Conservation (phyloP, 2,888 invertebrate genomes). For the Vesta saturnalis region DNA sequence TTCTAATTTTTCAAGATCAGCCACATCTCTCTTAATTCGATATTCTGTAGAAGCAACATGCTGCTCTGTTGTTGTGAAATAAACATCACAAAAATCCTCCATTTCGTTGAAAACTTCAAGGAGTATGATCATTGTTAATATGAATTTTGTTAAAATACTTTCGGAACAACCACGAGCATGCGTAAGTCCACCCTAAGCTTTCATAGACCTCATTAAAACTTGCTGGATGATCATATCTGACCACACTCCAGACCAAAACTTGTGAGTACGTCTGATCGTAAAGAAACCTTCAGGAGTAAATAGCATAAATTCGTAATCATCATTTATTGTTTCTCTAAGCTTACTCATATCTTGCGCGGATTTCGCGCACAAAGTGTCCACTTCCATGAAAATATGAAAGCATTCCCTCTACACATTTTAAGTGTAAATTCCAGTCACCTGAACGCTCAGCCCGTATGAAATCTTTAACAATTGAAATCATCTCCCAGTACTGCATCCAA, state of each 20-base stretch:
- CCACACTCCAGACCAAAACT: constrained; percentile 30
- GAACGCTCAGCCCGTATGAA: constrained; percentile 50
- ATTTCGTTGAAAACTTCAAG: constrained; percentile 44
- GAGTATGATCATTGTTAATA: constrained; percentile 45
- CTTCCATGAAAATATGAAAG: constrained; percentile 40
- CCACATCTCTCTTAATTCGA: constrained; percentile 50
- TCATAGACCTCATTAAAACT: constrained; percentile 23
- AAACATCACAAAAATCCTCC: constrained; percentile 46
- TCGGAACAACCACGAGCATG: constrained; percentile 46
- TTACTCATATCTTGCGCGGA: constrained; percentile 47
- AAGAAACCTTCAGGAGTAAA: constrained; percentile 42
- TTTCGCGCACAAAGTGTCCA: constrained; percentile 50
- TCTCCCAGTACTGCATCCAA: constrained; percentile 41
- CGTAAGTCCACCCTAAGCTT: constrained; percentile 46
- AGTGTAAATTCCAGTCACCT: constrained; percentile 50
- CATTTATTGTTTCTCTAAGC: constrained; percentile 41
- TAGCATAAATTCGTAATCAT: constrained; percentile 42
- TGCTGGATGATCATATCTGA: constrained; percentile 18
- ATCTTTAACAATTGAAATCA: constrained; percentile 46
- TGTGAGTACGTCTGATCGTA: constrained; percentile 17
- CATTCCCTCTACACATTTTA: constrained; percentile 41
- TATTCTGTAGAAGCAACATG: constrained; percentile 50
- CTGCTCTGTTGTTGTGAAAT: constrained; percentile 48
- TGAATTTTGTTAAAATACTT: constrained; percentile 47
- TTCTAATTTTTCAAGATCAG: constrained; percentile 46